Evolutionary conservation across 1,140 invertebrate species (phyloP).

Genomic region (Cyrtorhinus lividipennis): DNA sequence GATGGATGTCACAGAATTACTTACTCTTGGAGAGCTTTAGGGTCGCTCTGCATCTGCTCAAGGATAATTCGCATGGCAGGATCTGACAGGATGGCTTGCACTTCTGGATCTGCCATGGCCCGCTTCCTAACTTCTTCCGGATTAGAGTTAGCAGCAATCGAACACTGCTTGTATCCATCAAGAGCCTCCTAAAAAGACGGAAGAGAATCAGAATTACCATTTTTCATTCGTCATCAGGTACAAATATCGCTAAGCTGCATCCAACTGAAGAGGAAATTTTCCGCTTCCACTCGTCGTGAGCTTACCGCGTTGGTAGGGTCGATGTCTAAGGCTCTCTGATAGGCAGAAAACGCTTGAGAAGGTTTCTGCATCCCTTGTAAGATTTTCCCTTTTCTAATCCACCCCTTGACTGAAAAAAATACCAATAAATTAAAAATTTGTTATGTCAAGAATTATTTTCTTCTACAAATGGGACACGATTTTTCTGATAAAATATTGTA

Average conservation of each 20-base stretch:
- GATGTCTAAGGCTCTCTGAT: conserved; percentile 87
- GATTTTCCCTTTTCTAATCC: conserved; percentile 90
- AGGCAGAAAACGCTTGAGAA: conserved; percentile 72
- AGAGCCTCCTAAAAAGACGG: conserved; percentile 67
- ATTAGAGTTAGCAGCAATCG: conserved; percentile 66
- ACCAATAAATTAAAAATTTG: too few relatives aligned
- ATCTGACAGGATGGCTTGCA: conserved; percentile 88
- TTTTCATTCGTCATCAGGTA: too few relatives aligned
- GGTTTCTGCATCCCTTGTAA: conserved; percentile 87
- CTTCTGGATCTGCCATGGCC: conserved; percentile 96
- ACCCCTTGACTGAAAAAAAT: conserved; percentile 74
- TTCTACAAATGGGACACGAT: too few relatives aligned
- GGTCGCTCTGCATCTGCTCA: conserved; percentile 96
- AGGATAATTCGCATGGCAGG: conserved; percentile 98
- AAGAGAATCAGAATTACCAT: too few relatives aligned
- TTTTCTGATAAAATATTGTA: not conserved
- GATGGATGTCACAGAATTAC: not conserved
- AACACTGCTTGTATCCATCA: conserved; percentile 78
- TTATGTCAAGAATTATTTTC: too few relatives aligned
- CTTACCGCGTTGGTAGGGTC: conserved; percentile 72
- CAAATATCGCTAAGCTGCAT: too few relatives aligned
- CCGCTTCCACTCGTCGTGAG: too few relatives aligned
- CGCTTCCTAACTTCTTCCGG: conserved; percentile 87
- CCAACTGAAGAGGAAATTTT: too few relatives aligned
- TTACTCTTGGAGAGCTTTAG: conserved; percentile 46